Base-by-base conservation (phyloP, 2,888 invertebrate genomes). In the Rhamnusium bicolor region DNA sequence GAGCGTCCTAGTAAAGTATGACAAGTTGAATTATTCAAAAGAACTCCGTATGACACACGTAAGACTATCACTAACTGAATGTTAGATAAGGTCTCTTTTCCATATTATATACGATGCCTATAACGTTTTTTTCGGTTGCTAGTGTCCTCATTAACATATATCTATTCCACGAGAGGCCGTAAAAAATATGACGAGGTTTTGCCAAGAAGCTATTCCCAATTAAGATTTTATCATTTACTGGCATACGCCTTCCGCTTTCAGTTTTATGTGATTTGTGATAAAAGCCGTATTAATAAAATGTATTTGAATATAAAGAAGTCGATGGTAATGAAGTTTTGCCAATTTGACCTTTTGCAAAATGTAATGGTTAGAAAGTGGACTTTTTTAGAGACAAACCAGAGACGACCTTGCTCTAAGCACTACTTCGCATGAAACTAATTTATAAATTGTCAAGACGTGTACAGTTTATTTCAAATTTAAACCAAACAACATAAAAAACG, bases 21-120 rank as follows among this genome's bases (percentile, higher is more conserved):
- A 82, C 83, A 83, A 79, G 81, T 72, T 84, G 83, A 83, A 84
- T 84, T 81, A 83, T 84, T 84, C 81, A 84, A 78, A 79, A 66
- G 76, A 58, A 68, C 67, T 75, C 71, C 70, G 56, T 71, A 61
- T 69, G 69, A 62, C 69, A 56, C 75, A 75, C 73, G 75, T 73
- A 71, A 49, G 62, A 46, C 32, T 32, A 27, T 58, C 58, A n/a
- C 58, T 58, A 73, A 56, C 71, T 71, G 73, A 69, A 73, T 73
- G 65, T 71, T 69, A 69, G 68, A 75, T 75, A 69, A 58, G 66
- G 65, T 65, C 63, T 75, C 71, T 75, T 75, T 75, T 49, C 72
- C 40, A 40, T 40, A 61, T 75, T 71, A 75, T 68, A 62, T 63
- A 72, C 71, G 62, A 74, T 69, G 63, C 47, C 56, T 70, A 68